These are phyloP conservation scores for Diloba caeruleocephala DNA, from an alignment of 2,888 invertebrate species.

Conservation along the genomic window DNA sequence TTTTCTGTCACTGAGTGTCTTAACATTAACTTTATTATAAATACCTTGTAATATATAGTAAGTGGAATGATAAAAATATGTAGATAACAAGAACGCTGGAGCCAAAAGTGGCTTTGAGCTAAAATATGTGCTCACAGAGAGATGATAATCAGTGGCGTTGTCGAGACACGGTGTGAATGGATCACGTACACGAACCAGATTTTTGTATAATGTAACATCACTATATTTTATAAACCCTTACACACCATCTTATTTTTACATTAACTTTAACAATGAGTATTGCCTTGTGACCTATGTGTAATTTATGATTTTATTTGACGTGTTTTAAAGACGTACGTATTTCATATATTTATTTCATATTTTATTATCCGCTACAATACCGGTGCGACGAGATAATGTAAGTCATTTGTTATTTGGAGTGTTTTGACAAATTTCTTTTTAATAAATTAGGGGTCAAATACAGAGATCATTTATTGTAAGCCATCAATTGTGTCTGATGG, in stretches of 20 bases:
- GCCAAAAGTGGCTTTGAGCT: constrained; percentile 35
- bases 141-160: constrained; percentile 44
- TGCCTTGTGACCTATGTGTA: constrained; percentile 31
- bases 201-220: constrained; percentile 14
- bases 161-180: constrained; percentile 36
- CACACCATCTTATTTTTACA: constrained; percentile 9
- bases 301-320: constrained; percentile 35
- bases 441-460: constrained; percentile 71
- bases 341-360: constrained; percentile 66
- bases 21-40: constrained; percentile 44
- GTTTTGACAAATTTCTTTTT: constrained; percentile 75
- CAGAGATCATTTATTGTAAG: constrained; percentile 67
- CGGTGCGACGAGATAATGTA: constrained; percentile 87
- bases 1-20: constrained; percentile 41
- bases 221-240: constrained; percentile 10
- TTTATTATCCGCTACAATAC: constrained; percentile 80
- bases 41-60: constrained; percentile 45
- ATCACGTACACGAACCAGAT: constrained; percentile 12
- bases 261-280: constrained; percentile 17
- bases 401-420: constrained; percentile 82
- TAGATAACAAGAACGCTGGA: constrained; percentile 26
- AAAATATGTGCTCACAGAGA: constrained; percentile 37
- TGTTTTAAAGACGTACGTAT: constrained; percentile 41
- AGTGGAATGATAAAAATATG: constrained; percentile 40
- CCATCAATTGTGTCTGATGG: constrained; percentile 81